A percentile compares a stretch with the other conserved stretches of the same genome.
Conservation (phyloP, 2,113 vertebrate genomes). For the Podilymbus podiceps region DNA sequence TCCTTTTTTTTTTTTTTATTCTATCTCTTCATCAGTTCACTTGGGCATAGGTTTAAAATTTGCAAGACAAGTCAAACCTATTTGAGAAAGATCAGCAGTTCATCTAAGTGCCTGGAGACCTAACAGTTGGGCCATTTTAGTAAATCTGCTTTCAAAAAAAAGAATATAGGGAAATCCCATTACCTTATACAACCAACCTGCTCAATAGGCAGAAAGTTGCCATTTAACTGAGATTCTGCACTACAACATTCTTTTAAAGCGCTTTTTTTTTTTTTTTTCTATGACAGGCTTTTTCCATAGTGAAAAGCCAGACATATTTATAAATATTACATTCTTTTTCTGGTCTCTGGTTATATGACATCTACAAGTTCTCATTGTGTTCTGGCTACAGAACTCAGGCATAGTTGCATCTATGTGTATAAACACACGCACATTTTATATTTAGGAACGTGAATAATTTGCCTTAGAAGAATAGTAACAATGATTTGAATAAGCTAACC, state of each 20-base stretch:
- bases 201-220: not conserved
- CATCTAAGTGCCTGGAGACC: not conserved
- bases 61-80: not conserved
- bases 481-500: not conserved
- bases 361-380: not conserved
- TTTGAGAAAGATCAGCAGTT: not conserved
- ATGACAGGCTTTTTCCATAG: not conserved
- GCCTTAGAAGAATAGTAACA: not conserved
- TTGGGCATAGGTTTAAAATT: not conserved
- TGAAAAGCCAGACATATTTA: not conserved
- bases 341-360: not conserved
- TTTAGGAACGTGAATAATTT: not conserved
- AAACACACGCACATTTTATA: not conserved
- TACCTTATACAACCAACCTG: not conserved
- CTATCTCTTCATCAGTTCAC: not conserved
- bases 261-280: not conserved
- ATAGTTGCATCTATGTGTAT: not conserved
- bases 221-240: not conserved
- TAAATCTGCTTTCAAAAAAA: not conserved
- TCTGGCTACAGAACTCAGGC: not conserved
- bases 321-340: not conserved
- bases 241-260: not conserved
- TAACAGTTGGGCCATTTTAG: not conserved
- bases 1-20: not conserved
- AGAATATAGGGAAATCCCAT: not conserved